Evolutionary conservation across 2,797 vertebrate genomes (phyloP), one percentile per base, ranked within the genome.

Genomic region (Thunnus albacares): DNA sequence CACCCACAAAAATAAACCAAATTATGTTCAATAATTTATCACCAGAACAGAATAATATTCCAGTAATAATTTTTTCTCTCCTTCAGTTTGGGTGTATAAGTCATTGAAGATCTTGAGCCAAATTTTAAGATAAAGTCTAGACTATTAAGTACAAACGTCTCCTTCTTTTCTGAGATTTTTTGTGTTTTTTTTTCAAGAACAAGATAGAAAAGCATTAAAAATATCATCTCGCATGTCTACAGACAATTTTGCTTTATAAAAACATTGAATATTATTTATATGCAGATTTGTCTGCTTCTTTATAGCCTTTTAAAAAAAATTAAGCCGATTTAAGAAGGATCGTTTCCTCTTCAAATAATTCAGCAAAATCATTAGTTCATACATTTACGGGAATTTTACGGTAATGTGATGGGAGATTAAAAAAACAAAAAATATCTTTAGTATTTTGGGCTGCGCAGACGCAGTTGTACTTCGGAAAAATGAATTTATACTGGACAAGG

Each of bases 11-110:
- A 52, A 69, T 26, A 12, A 66, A 61, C 6, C 2, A 2, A 9
- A 41, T 68, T 3, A 17, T 11, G 20, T 13, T 12, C 18, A 64
- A 43, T 61, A 2, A 79, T 80, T 65, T 22, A 64, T 81, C 47
- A 59, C 24, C 35, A 67, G 6, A 10, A 38, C 45, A 35, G 24
- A 74, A 52, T 56, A 43, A 52, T 17, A 1, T 41, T 51, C 1
- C 67, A 14, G 14, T 45, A n/a, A 62, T 38, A 22, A 30, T 18
- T 35, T 4, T 41, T 10, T 47, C 15, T 5, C 12, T 11, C 2
- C 4, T 5, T 22, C 41, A 43, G 3, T 43, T 43, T 2, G 30
- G 30, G 30, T 33, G 30, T 33, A 33, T 1, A 43, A 12, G 12
- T 65, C 12, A 64, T 11, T 57, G 15, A 1, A 41, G 35, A 38